Base-by-base conservation (phyloP, 2,888 invertebrate genomes). In the Caenorhabditis afra region DNA sequence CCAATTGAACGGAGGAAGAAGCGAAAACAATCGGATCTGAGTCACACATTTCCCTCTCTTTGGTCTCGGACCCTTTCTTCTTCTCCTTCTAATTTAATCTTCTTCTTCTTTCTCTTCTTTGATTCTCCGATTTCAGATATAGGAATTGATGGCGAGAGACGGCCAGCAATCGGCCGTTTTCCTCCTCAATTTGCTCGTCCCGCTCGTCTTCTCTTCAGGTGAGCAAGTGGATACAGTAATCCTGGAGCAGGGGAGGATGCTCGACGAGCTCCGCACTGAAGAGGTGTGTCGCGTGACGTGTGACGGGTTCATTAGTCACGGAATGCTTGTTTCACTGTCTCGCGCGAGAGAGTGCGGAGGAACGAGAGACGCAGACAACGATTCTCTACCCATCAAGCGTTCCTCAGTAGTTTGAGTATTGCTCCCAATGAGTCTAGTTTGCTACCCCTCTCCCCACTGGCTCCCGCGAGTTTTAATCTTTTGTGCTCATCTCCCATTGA, bases 131-230 rank as follows among this genome's bases (percentile, higher is more conserved):
- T 65, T 35, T 23, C 5, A 52, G 52, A 3, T 49, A 39, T 61
- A 71, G 57, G 70, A n/a, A 71, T 71, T 64, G 71, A 71, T 71
- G 71, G 37, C 62, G 64, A 64, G 71, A 57, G 71, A 62, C 57
- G 62, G 57, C 39, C 22, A 53, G 3, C n/a, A n/a, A n/a, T 45
- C 49, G 62, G 62, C 57, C 41, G 22, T 64, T 23, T 50, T 71
- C 47, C 55, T 70, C n/a, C 57, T 64, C 18, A 55, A 49, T 41
- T 49, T 45, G 22, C 41, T 62, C 55, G 12, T 41, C 29, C 41
- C 49, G 10, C 16, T 61, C 29, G 62, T 53, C 41, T 8, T 29
- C 10, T 62, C 62, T 22, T 55, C 71, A 64, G 71, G 71, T 64
- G 22, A 45, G 47, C n/a, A n/a, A n/a, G n/a, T n/a, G n/a, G 20